Conservation (phyloP, 2,113 vertebrate species). For the Sylvilagus bachmani region DNA sequence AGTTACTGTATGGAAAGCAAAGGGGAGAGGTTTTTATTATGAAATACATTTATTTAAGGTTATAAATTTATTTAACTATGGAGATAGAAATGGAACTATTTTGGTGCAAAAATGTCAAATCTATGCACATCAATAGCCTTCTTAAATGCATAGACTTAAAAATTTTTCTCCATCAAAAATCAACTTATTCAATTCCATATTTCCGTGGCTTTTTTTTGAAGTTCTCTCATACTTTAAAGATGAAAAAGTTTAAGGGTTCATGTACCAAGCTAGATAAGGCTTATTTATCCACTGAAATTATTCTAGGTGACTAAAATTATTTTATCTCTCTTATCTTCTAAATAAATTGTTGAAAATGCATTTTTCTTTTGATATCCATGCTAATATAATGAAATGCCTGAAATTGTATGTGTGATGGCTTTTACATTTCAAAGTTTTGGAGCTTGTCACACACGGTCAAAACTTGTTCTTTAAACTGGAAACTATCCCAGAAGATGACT, state of each 20-base stretch:
- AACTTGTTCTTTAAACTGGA: not conserved
- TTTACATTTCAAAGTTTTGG: constrained; percentile 43
- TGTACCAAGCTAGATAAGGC: constrained; percentile 79
- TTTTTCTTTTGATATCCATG: constrained; percentile 68
- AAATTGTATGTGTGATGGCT: not conserved
- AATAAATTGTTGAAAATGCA: constrained; percentile 76
- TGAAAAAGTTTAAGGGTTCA: constrained; percentile 79
- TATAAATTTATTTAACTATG: constrained; percentile 75
- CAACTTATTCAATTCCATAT: too few species aligned
- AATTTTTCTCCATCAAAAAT: too few species aligned
- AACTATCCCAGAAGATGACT: not conserved
- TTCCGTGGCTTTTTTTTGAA: too few species aligned
- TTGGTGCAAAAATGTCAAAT: too few species aligned
- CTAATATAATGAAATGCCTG: not conserved
- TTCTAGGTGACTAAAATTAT: constrained; percentile 78
- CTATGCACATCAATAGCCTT: too few species aligned
- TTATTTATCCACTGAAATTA: constrained; percentile 70
- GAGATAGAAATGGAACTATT: too few species aligned
- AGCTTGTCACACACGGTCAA: not conserved
- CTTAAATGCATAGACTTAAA: too few species aligned
- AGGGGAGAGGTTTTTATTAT: constrained; percentile 69
- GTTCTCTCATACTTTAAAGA: constrained; percentile 65
- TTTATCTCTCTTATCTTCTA: constrained; percentile 82
- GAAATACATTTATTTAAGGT: constrained; percentile 77
- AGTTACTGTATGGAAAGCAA: constrained; percentile 82